These are phyloP conservation scores for Sus cebifrons DNA, from an alignment of 2,797 vertebrate genomes.

Conservation along the genomic window DNA sequence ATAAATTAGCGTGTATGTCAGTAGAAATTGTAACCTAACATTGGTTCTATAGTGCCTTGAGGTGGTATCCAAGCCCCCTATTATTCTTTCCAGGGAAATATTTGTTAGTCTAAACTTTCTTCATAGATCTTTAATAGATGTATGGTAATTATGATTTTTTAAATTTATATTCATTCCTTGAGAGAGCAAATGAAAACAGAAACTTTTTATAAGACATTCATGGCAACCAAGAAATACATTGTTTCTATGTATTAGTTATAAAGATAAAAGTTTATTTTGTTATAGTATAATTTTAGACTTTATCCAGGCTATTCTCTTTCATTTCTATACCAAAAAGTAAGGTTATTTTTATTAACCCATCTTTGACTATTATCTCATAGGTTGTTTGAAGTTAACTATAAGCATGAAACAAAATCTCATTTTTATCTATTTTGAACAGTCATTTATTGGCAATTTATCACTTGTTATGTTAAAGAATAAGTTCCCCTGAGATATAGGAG, in stretches of 20 bases:
- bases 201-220: background rate
- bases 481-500: background rate
- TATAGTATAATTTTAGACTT: background rate
- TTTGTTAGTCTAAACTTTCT: background rate
- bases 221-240: background rate
- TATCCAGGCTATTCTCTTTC: background rate
- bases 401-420: background rate
- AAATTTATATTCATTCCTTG: background rate
- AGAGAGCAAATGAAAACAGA: background rate
- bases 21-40: background rate
- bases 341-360: background rate
- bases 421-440: background rate
- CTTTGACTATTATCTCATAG: background rate
- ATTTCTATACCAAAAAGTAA: background rate
- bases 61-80: rapidly evolving
- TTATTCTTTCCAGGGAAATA: background rate
- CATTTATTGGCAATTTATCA: background rate
- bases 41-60: background rate
- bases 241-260: background rate
- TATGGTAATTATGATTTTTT: background rate
- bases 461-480: background rate
- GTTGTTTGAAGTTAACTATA: background rate
- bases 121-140: background rate
- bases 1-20: background rate
- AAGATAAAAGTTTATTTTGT: background rate